Conservation (phyloP, 2,113 vertebrate species). For the Taxidea taxus region DNA sequence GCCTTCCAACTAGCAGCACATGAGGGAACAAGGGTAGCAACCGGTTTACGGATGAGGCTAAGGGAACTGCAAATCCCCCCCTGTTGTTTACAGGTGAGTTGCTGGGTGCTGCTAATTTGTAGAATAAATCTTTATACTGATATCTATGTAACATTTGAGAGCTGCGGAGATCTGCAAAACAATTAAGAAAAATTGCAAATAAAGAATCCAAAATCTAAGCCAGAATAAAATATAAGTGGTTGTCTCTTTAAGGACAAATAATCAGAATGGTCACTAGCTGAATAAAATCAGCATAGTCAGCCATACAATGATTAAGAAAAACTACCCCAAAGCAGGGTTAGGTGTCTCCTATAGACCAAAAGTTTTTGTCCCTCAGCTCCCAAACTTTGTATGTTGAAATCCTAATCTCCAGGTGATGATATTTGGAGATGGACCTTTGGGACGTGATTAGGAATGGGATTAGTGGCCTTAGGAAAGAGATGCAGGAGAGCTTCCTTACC, state of each 20-base stretch:
- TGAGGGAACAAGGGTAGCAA: background rate
- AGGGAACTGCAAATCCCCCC: background rate
- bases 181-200: background rate
- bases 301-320: background rate
- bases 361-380: background rate
- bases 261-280: constrained; percentile 20
- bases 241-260: constrained; percentile 51
- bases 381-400: background rate
- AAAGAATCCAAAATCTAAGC: background rate
- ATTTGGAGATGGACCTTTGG: background rate
- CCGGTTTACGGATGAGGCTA: background rate
- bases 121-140: constrained; percentile 11
- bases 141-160: background rate
- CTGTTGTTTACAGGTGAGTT: background rate
- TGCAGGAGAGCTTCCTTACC: background rate
- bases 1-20: background rate
- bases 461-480: background rate
- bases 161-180: background rate
- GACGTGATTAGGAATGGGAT: background rate
- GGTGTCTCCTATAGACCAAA: background rate
- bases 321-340: background rate
- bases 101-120: background rate
- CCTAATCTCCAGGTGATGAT: background rate
- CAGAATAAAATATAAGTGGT: background rate
- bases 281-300: background rate